Conservation (phyloP, 2,888 invertebrate species). For the Lutraria lutraria region DNA sequence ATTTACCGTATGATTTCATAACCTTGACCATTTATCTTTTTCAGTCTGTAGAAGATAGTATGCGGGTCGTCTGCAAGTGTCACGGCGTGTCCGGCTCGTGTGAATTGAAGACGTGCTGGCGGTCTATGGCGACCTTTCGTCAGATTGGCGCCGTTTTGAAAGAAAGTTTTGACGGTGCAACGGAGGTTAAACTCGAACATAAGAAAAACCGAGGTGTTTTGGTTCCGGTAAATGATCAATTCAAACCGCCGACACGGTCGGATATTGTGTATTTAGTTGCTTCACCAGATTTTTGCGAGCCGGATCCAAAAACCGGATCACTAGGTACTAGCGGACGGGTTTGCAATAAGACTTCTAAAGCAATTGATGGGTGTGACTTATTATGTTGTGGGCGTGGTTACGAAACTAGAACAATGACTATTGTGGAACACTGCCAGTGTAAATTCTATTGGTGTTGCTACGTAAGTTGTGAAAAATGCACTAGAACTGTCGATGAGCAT, state of each 20-base stretch:
- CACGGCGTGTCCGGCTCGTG: slow-evolving; percentile 98
- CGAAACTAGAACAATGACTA: slow-evolving; percentile 92
- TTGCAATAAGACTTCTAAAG: slow-evolving; percentile 91
- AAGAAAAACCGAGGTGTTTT: slow-evolving; percentile 88
- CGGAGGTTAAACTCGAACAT: slow-evolving; percentile 89
- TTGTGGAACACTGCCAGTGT: slow-evolving; percentile 95
- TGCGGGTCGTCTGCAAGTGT: slow-evolving; percentile 93
- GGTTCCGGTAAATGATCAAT: slow-evolving; percentile 87
- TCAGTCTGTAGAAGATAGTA: slow-evolving; percentile 89
- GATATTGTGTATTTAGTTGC: slow-evolving; percentile 97
- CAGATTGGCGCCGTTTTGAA: slow-evolving; percentile 95
- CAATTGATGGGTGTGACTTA: slow-evolving; percentile 95
- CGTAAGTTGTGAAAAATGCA: slow-evolving; percentile 96
- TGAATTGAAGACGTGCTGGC: slow-evolving; percentile 98
- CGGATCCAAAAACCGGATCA: slow-evolving; percentile 89
- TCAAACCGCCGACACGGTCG: slow-evolving; percentile 94
- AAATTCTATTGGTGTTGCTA: slow-evolving; percentile 99
- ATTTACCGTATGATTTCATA: too few relatives aligned
- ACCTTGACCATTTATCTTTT: slow-evolving; percentile 46
- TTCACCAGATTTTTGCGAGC: slow-evolving; percentile 97
- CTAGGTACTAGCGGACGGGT: slow-evolving; percentile 89
- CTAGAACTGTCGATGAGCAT: slow-evolving; percentile 91
- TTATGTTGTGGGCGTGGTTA: slow-evolving; percentile 97
- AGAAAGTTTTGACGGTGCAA: slow-evolving; percentile 97
- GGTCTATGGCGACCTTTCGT: slow-evolving; percentile 95